Conservation (phyloP, 1,140 invertebrate species). For the Drosophila nannoptera region DNA sequence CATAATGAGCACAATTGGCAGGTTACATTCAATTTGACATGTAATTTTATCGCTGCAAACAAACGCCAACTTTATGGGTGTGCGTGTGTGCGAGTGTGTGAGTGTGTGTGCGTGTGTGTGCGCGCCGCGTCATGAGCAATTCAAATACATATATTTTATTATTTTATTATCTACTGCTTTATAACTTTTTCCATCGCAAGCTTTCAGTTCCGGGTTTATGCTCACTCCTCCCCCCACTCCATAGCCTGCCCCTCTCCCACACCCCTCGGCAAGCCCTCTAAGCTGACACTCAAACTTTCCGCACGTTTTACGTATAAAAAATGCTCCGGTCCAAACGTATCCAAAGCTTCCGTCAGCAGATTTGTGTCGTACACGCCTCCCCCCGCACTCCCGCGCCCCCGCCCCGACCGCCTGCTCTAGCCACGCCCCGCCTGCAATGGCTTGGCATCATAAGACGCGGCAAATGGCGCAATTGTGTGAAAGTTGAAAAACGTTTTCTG, state of each 20-base stretch:
- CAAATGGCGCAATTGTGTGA: constrained; percentile 77
- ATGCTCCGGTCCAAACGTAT: constrained; percentile 49
- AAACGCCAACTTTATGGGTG: constrained; percentile 52
- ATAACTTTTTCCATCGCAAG: constrained; percentile 61
- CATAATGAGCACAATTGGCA: constrained; percentile 74
- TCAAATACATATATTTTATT: constrained; percentile 77
- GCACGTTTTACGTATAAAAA: constrained; percentile 77
- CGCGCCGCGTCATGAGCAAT: constrained; percentile 56
- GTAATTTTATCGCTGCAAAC: constrained; percentile 72
- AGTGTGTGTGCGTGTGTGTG: constrained; percentile 7
- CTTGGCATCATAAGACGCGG: constrained; percentile 54
- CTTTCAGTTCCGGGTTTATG: neutral
- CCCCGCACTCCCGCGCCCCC: neutral
- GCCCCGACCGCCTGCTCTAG: neutral
- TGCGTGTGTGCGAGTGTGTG: neutral
- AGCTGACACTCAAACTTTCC: constrained; percentile 76
- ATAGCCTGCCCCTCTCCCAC: neutral
- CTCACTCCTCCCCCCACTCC: no score
- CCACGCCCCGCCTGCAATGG: neutral
- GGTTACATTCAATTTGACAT: constrained; percentile 77
- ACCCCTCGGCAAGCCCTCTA: constrained; percentile 35
- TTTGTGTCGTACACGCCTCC: constrained; percentile 57
- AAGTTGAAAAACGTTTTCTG: constrained; percentile 77
- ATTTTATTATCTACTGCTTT: constrained; percentile 78
- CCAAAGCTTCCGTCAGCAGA: constrained; percentile 74